Evolutionary conservation across 2,888 invertebrate species (phyloP).

Genomic region (Drosophila kokeensis): DNA sequence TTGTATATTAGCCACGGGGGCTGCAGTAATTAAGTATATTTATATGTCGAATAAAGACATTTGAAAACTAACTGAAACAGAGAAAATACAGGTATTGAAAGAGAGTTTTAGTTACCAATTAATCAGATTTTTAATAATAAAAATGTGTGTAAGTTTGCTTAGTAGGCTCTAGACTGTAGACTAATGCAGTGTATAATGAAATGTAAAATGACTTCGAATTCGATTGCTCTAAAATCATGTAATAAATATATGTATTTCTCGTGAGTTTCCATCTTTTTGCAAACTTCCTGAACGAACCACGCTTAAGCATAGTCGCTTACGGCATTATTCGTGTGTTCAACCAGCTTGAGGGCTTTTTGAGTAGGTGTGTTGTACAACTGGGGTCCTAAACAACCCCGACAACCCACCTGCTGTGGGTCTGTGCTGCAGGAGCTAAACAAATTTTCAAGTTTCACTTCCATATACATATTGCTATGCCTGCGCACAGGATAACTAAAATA

Average conservation of each 20-base stretch:
- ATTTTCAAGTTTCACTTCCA: slow-evolving; percentile 46
- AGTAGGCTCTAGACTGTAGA: background rate
- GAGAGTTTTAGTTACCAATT: background rate
- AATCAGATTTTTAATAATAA: background rate
- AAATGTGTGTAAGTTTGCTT: background rate
- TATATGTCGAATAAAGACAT: background rate
- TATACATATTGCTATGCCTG: slow-evolving; percentile 53
- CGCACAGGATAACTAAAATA: slow-evolving; percentile 78
- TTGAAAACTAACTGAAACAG: background rate
- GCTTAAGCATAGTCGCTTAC: slow-evolving; percentile 5
- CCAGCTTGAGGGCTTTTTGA: slow-evolving; percentile 46
- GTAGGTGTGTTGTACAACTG: slow-evolving; percentile 17
- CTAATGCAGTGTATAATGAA: background rate
- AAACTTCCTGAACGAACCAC: slow-evolving; percentile 18
- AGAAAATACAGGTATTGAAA: background rate
- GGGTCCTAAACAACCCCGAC: slow-evolving; percentile 10
- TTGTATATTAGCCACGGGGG: slow-evolving; percentile 4
- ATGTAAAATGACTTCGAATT: too few relatives aligned
- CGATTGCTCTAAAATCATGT: background rate
- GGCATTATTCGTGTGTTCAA: slow-evolving; percentile 31
- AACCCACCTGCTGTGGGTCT: slow-evolving; percentile 27
- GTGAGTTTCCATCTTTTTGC: background rate
- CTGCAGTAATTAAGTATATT: background rate
- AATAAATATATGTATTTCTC: background rate
- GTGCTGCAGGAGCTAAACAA: slow-evolving; percentile 32